Evolutionary conservation across 1,140 invertebrate genomes (phyloP), one percentile per base, ranked within the genome.

Genomic region (Phymorhynchus buccinoides): DNA sequence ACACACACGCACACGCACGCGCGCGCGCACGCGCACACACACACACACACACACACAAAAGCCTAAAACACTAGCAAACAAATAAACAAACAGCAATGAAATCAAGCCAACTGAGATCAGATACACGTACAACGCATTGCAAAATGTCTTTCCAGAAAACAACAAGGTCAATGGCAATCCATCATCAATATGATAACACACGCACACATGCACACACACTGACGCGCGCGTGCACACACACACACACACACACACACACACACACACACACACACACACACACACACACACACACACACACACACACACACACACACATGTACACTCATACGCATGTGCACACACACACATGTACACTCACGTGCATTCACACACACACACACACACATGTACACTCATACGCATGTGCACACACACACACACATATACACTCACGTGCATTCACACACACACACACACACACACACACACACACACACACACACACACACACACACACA

Each of bases 151-250:
- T n/a, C n/a, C n/a, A n/a, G n/a, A n/a, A n/a, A n/a, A n/a, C n/a
- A n/a, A n/a, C n/a, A n/a, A n/a, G n/a, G n/a, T n/a, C n/a, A n/a
- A n/a, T n/a, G n/a, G n/a, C n/a, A n/a, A n/a, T n/a, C n/a, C n/a
- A n/a, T n/a, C n/a, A n/a, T n/a, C n/a, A n/a, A n/a, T n/a, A n/a
- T n/a, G n/a, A n/a, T n/a, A n/a, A 16, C 77, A 79, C 77, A 79
- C 41, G n/a, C 3, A 41, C 32, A 27, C 7, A 35, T 37, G 30
- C 12, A 48, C 44, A 48, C 44, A 48, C 44, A 48, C n/a, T n/a
- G n/a, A n/a, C n/a, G n/a, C n/a, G 44, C 44, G 18, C 18, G 44
- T 48, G 44, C 44, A 84, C 37, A n/a, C 77, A 79, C 77, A 39
- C 77, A 32, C 77, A 79, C 1, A 41, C 39, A 39, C 27, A 12